Percentiles rank a stretch among this genome's conserved stretches.
These are phyloP conservation scores for Pocillopora grandis DNA, from an alignment of 92 coral and sea anemone genomes.

Conservation along the genomic window DNA sequence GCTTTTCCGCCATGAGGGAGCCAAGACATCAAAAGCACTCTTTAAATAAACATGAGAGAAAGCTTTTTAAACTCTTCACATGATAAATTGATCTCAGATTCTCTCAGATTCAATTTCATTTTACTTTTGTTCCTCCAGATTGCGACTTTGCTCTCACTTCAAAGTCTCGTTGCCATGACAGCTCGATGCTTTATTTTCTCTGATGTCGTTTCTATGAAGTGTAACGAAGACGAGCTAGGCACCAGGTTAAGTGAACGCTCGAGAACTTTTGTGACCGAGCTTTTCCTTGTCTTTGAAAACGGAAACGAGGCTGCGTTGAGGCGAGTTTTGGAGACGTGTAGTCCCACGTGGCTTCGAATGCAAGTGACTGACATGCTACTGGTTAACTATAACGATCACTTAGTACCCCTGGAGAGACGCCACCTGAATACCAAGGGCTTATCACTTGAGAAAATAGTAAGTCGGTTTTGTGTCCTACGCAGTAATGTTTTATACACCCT, in stretches of 20 bases:
- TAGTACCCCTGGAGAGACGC: constrained; percentile 76
- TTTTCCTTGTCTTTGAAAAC: constrained; percentile 62
- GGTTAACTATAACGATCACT: constrained; percentile 66
- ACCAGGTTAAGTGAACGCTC: constrained; percentile 56
- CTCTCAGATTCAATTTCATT: too few relatives aligned
- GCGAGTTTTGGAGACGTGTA: constrained; percentile 74
- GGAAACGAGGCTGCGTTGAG: constrained; percentile 49
- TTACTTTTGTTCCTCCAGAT: constrained; percentile 20
- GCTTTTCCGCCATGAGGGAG: too few relatives aligned
- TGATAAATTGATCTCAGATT: too few relatives aligned
- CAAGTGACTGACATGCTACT: constrained; percentile 74
- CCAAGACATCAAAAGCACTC: too few relatives aligned
- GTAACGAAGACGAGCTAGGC: constrained; percentile 22
- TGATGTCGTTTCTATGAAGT: constrained; percentile 47
- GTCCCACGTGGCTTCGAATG: constrained; percentile 82
- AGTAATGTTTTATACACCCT: too few relatives aligned
- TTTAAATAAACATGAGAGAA: too few relatives aligned
- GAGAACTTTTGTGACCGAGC: constrained; percentile 77
- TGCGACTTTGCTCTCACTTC: constrained; percentile 55
- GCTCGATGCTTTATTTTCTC: constrained; percentile 58
- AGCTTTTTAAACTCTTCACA: too few relatives aligned
- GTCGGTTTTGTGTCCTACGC: constrained; percentile 9
- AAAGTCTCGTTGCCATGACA: constrained; percentile 71
- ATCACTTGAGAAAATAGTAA: constrained; percentile 86
- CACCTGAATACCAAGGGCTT: constrained; percentile 55